phyloP scores from a whole-genome alignment of 2,888 invertebrate species.

The Tetramorium bicarinatum region DNA sequence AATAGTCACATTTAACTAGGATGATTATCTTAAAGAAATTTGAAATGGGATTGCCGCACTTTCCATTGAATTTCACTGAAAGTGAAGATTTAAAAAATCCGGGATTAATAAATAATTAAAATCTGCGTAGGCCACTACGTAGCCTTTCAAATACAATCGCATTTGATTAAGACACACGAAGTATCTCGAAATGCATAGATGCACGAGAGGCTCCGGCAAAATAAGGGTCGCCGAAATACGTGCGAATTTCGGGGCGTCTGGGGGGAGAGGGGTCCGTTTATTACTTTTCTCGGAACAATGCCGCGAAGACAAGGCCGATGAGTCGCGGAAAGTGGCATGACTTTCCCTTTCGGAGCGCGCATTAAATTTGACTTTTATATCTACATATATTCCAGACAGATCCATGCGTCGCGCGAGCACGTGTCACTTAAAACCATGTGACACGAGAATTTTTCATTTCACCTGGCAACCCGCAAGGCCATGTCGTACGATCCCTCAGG shows the following conservation, averaged over 20 bases:
- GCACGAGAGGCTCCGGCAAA: background rate
- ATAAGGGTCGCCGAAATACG: conserved; percentile 51
- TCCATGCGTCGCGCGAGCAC: conserved; percentile 26
- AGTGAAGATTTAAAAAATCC: background rate
- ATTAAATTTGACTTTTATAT: conserved; percentile 32
- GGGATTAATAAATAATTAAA: background rate
- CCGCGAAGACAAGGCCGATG: conserved; percentile 62
- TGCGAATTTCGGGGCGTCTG: conserved; percentile 10
- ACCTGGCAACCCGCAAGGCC: conserved; percentile 30
- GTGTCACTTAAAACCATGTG: conserved; percentile 61
- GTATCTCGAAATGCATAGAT: background rate
- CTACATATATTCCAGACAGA: conserved; percentile 18
- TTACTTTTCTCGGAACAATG: conserved; percentile 73
- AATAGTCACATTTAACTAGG: background rate
- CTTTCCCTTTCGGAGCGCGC: conserved; percentile 68
- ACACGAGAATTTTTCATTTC: conserved; percentile 43
- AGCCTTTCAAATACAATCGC: background rate
- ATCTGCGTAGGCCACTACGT: background rate
- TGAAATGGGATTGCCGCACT: background rate
- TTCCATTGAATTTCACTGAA: background rate
- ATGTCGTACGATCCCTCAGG: background rate
- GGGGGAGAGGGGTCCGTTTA: conserved; percentile 55
- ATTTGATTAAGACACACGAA: background rate
- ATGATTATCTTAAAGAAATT: background rate
- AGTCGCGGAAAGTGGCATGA: conserved; percentile 67